Base-by-base conservation (phyloP, 2,797 vertebrate species). In the Coluber constrictor region DNA sequence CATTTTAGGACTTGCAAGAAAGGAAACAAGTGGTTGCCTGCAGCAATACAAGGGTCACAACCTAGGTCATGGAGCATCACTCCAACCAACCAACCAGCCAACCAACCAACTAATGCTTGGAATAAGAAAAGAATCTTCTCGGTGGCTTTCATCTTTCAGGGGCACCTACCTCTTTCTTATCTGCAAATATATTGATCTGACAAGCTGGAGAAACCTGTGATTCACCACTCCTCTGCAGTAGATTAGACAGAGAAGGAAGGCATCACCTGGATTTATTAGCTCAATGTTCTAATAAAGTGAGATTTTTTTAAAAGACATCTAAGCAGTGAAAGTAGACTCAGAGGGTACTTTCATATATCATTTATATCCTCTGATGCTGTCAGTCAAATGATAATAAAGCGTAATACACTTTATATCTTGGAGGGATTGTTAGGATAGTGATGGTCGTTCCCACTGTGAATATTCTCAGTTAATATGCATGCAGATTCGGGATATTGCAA, bases 171-270 rank as follows among this genome's bases (percentile, higher is more conserved):
- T 74, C n/a, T n/a, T 87, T 60, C 29, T 94, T 56, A 37, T 70
- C 91, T 89, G 57, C 89, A 95, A 95, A 89, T 61, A 92, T 0
- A 18, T 94, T 92, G 93, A 25, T 88, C 59, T 94, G 88, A 94
- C 92, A 96, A 93, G 61, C 88, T 89, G 20, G 79, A 94, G 83
- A 94, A 94, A 90, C 43, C 23, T 92, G 32, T 90, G 87, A 87
- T 59, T 95, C 95, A 8, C 32, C 94, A 94, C 4, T 47, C 20
- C 37, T 47, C 90, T n/a, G 90, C 88, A 91, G 95, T 94, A 83
- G 25, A 90, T 47, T 60, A 74, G n/a, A 54, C 89, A 79, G 54
- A 88, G 27, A 5, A 94, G 13, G 16, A 10, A 92, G 90, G 3
- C 0, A 66, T 93, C 47, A 83, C 55, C 74, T 87, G 56, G 55